Base-by-base conservation (phyloP, 1,140 invertebrate species). In the Paramacrobiotus metropolitanus region DNA sequence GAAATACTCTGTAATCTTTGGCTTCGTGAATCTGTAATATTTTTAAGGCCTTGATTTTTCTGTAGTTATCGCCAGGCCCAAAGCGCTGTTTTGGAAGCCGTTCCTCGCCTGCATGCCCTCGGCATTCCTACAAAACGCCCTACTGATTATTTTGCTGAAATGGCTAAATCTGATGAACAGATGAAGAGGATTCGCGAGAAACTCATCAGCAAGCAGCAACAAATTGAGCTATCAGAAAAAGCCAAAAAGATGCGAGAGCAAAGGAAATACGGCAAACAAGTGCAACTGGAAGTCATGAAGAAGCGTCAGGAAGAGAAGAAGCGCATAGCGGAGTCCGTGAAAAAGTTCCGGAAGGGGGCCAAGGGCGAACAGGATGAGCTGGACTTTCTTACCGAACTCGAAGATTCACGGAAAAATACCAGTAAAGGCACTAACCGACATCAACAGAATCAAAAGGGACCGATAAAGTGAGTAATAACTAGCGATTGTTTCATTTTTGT, bases 131-230 rank as follows among this genome's bases (percentile, higher is more conserved):
- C 87, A 0, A 83, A 80, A 68, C 78, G 87, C 62, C 94, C 94
- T 0, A 83, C 88, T 30, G 93, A 97, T 75, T 98, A 94, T 74
- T 97, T 94, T 76, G 94, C 93, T 1, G 86, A 98, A 78, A 98
- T 98, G 94, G 88, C 88, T 1, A 99, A 99, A 72, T 80, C 86
- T 59, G 94, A 99, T 75, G 79, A 81, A 44, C 94, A 98, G 66
- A 99, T 99, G 94, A 87, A 94, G 69, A 95, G 92, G 73, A 80
- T 96, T 0, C 79, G 89, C 59, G 77, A 84, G 68, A 83, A 83
- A 68, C 70, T 96, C 1, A 77, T 89, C 71, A 80, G 84, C 48
- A 88, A 91, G 70, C 84, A 96, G 69, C 77, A 80, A 9, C 79
- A 81, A 9, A 81, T 85, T 59, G 85, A 92, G 65, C 79, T 83